Evolutionary conservation across 2,797 vertebrate species (phyloP).

Genomic region (Rhinichthys osculus): DNA sequence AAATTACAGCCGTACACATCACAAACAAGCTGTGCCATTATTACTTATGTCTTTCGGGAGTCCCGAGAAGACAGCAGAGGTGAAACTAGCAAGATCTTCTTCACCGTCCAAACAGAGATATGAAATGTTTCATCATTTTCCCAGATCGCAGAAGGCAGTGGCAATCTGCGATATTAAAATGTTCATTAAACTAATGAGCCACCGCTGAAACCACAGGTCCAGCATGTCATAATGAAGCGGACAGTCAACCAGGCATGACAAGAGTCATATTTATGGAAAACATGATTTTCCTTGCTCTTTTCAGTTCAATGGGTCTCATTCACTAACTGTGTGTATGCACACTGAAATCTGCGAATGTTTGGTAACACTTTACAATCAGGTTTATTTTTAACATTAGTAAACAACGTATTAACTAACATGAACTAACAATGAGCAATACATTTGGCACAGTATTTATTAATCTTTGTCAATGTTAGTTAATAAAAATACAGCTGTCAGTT

Average conservation of each 20-base stretch:
- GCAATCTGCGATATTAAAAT: slow-evolving; percentile 56
- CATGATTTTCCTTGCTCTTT: not conserved
- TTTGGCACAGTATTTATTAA: no score
- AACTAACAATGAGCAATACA: no score
- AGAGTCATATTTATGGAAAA: slow-evolving; percentile 12
- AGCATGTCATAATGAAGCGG: slow-evolving; percentile 13
- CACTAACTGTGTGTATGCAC: not conserved
- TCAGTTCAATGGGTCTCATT: not conserved
- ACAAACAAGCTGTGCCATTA: slow-evolving; percentile 40
- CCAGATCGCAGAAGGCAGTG: slow-evolving; percentile 30
- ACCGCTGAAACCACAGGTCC: slow-evolving; percentile 31
- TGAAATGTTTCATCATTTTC: slow-evolving; percentile 37
- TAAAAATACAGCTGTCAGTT: no score
- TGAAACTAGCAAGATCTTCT: slow-evolving; percentile 46
- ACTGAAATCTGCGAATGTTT: not conserved
- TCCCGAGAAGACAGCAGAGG: slow-evolving; percentile 39
- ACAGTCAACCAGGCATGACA: slow-evolving; percentile 5
- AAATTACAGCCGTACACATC: slow-evolving; percentile 43
- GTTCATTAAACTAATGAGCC: slow-evolving; percentile 56
- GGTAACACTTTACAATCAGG: no score
- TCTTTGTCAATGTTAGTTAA: no score
- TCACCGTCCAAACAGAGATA: slow-evolving; percentile 28
- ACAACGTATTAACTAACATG: no score
- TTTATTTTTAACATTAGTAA: no score
- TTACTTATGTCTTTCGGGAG: slow-evolving; percentile 40